Evolutionary conservation across 2,113 vertebrate genomes (phyloP).

Genomic region (Channa maculata): DNA sequence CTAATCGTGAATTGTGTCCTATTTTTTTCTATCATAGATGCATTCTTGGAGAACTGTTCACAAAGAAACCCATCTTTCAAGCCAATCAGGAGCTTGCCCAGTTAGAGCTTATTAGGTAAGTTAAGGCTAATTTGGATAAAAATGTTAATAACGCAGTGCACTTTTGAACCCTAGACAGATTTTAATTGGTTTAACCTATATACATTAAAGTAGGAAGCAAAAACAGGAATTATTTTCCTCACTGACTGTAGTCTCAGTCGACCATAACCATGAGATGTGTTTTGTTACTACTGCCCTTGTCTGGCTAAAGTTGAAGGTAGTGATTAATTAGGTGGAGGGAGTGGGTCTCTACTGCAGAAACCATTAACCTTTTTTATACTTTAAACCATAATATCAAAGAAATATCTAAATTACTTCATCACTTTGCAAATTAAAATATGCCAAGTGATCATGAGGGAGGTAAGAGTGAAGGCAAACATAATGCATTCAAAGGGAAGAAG

Average conservation of each 20-base stretch:
- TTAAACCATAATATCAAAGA: not conserved
- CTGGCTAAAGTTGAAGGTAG: slow-evolving; percentile 5
- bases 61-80: slow-evolving; percentile 99
- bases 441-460: not conserved
- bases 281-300: not conserved
- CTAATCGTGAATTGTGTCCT: not conserved
- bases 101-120: slow-evolving; percentile 97
- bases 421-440: not conserved
- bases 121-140: not conserved
- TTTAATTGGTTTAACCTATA: not conserved
- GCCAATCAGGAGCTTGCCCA: slow-evolving; percentile 98
- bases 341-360: not conserved
- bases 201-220: no score
- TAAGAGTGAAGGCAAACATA: not conserved
- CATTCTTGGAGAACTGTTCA: slow-evolving; percentile 98
- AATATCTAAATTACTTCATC: not conserved
- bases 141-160: not conserved
- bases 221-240: no score
- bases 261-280: not conserved
- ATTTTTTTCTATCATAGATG: slow-evolving; percentile 84
- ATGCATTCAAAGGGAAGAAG: no score
- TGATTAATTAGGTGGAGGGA: not conserved
- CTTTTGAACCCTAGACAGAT: not conserved
- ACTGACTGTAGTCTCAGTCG: not conserved
- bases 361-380: not conserved